phyloP scores from a whole-genome alignment of 2,888 invertebrate genomes.

The Oscheius myriophilus region DNA sequence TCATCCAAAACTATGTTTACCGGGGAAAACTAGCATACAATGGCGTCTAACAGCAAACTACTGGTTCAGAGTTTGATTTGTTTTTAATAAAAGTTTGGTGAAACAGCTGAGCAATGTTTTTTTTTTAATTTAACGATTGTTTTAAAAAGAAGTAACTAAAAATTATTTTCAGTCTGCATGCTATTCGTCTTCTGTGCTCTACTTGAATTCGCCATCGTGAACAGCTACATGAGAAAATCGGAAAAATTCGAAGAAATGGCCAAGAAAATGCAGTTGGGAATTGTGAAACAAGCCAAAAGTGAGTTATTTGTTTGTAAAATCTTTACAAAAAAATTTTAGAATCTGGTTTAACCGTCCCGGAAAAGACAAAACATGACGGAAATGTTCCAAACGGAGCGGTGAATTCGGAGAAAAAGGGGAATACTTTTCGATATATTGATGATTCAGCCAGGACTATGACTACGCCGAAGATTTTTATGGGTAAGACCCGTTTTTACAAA shows the following conservation, averaged over 20 bases:
- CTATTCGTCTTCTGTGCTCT: constrained; percentile 68
- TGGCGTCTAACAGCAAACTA: too few relatives aligned
- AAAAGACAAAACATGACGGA: not conserved
- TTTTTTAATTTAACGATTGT: not conserved
- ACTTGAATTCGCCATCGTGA: constrained; percentile 66
- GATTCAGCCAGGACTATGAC: constrained; percentile 10
- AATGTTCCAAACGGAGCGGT: constrained; percentile 1
- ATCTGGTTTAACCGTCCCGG: too few relatives aligned
- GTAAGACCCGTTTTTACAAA: not conserved
- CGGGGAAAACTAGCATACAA: too few relatives aligned
- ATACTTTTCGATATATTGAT: constrained; percentile 16
- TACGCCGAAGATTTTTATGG: not conserved
- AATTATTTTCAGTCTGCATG: constrained; percentile 63
- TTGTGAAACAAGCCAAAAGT: constrained; percentile 13
- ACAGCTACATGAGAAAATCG: constrained; percentile 65
- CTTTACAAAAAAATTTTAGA: not conserved
- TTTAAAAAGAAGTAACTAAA: not conserved
- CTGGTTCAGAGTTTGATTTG: too few relatives aligned
- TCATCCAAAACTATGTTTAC: too few relatives aligned
- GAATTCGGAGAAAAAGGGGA: constrained; percentile 12
- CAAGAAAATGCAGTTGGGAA: constrained; percentile 39
- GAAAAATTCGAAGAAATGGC: constrained; percentile 57
- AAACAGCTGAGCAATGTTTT: too few relatives aligned
- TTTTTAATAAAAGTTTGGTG: too few relatives aligned
- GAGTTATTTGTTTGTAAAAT: not conserved